Base-by-base conservation (phyloP, 2,888 invertebrate species). In the Lycocerus yunnanus region DNA sequence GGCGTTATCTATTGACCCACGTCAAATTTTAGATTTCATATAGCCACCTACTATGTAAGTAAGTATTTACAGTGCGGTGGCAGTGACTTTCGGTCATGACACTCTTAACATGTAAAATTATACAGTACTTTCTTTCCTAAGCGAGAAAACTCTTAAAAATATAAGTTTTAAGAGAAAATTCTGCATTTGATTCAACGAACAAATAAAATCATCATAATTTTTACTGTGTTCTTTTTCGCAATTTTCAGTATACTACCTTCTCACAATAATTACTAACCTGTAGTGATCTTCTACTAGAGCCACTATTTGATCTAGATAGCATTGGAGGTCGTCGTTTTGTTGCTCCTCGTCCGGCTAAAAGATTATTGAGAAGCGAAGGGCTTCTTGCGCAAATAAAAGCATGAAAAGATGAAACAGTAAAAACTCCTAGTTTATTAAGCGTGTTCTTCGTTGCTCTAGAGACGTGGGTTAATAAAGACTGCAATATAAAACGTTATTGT, bases 351-450 rank as follows among this genome's bases (percentile, higher is more conserved):
- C 96, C 96, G 59, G 96, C 96, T 83, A 97, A 90, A 84, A 97
- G 89, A 88, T 97, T 97, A 90, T 96, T 97, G 80, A 97, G 91
- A 83, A 97, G 89, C 72, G 96, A 97, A 58, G 98, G 98, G 84
- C 97, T 97, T 79, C 98, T 93, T 74, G 98, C 97, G 88, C 97
- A 97, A 83, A 98, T 97, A 88, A 97, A 97, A 80, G 98, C 98
- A 88, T 98, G 98, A 90, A 98, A 97, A 80, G 97, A 97, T 73
- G 97, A 98, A 81, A 98, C 98, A 70, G 97, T 98, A 91, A 98
- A 98, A 83, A 98, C 97, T 77, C 98, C 98, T 84, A 98, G 90
- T 86, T 97, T 95, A 89, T 97, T 97, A 84, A 98, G 89, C 66
- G 96, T 97, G 84, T 94, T 94, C 90, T 98, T 98, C 81, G 98